Conservation (phyloP, 2,888 invertebrate genomes). For the Chorisops tibialis region DNA sequence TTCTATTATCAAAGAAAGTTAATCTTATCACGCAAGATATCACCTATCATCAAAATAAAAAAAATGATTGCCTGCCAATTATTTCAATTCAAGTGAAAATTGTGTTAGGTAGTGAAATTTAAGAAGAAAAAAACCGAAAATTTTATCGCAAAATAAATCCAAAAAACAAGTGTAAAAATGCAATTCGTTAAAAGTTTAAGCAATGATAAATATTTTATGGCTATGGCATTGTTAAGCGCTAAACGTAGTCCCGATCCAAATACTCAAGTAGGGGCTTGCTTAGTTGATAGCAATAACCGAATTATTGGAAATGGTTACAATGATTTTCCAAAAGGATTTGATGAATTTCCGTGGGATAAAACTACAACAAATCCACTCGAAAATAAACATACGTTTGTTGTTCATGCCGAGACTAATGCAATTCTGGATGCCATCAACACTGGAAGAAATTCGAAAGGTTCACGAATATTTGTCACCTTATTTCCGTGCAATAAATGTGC, state of each 20-base stretch:
- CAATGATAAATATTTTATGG: slow-evolving; percentile 92
- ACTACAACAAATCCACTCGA: slow-evolving; percentile 56
- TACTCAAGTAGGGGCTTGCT: slow-evolving; percentile 93
- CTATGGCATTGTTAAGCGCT: slow-evolving; percentile 82
- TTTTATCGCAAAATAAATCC: too few species aligned
- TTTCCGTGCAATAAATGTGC: slow-evolving; percentile 99
- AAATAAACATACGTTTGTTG: slow-evolving; percentile 86
- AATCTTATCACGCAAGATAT: too few species aligned
- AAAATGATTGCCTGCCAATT: too few species aligned
- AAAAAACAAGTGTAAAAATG: too few species aligned
- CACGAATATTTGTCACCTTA: slow-evolving; percentile 81
- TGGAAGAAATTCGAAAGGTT: slow-evolving; percentile 65
- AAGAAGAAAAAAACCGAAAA: too few species aligned
- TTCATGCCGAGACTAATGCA: slow-evolving; percentile 98
- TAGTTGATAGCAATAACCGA: slow-evolving; percentile 79
- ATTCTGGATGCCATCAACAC: slow-evolving; percentile 90
- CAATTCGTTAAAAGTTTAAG: too few species aligned
- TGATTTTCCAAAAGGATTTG: slow-evolving; percentile 92
- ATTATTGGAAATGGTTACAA: slow-evolving; percentile 96
- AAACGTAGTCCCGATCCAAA: slow-evolving; percentile 93
- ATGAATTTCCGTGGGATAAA: slow-evolving; percentile 87
- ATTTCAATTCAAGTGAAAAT: too few species aligned
- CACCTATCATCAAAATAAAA: too few species aligned
- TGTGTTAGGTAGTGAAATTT: too few species aligned
- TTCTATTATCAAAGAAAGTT: too few species aligned